Conservation (phyloP, 2,113 vertebrate species). For the Pluvianellus socialis region DNA sequence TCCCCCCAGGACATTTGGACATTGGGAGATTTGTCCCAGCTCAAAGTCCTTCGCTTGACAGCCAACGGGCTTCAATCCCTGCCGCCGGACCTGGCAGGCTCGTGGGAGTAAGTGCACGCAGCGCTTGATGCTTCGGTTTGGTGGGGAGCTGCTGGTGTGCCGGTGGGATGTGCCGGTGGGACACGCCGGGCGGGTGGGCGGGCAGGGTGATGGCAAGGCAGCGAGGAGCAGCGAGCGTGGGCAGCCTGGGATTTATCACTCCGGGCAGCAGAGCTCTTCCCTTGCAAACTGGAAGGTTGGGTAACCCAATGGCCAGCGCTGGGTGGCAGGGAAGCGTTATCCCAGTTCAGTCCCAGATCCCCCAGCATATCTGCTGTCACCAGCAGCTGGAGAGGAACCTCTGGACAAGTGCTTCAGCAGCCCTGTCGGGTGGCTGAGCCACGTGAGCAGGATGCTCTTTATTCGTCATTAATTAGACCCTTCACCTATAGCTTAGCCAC, state of each 20-base stretch:
- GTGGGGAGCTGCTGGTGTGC: background rate
- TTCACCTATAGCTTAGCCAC: fast-evolving
- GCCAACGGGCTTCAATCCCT: slow-evolving; percentile 81
- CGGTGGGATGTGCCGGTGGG: background rate
- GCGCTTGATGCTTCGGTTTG: background rate
- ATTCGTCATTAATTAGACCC: background rate
- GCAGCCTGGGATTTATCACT: background rate
- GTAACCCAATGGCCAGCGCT: background rate
- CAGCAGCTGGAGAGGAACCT: background rate
- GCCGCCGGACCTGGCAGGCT: slow-evolving; percentile 70
- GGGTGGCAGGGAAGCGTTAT: background rate
- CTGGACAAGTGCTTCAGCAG: background rate
- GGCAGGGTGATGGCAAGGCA: background rate
- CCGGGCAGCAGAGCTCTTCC: background rate
- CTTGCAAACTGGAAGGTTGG: background rate
- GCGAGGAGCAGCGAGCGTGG: too few relatives aligned
- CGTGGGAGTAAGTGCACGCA: slow-evolving; percentile 56
- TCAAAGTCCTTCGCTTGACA: slow-evolving; percentile 83
- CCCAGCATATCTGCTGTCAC: background rate
- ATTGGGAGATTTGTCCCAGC: slow-evolving; percentile 74
- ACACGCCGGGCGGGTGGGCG: fast-evolving
- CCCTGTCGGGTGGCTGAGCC: background rate
- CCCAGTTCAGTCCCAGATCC: background rate
- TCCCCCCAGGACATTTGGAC: slow-evolving; percentile 69
- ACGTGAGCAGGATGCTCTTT: background rate